Base-by-base conservation (phyloP, 2,888 invertebrate species). In the Drosophila paramelanica region DNA sequence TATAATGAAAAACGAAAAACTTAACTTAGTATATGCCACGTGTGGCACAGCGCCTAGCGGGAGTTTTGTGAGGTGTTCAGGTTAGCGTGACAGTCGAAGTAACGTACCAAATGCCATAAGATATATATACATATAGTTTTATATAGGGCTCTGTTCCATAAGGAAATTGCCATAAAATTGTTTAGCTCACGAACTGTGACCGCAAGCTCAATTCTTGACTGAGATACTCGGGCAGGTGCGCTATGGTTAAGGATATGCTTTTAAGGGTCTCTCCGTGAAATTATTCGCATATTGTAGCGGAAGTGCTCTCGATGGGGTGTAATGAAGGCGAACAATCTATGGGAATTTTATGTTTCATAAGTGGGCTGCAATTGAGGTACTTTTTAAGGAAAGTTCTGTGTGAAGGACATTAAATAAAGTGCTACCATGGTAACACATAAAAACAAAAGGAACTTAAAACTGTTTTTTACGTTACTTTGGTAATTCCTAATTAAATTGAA, bases 141-240 rank as follows among this genome's bases (percentile, higher is more conserved):
- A 53, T 64, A 52, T 33, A 49, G 49, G 23, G 33, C 47, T 45
- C 53, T 47, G 73, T 58, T 67, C 49, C 62, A 55, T 75, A 82
- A 85, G 86, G 51, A 86, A 88, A 86, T 86, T 88, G 83, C 79
- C 88, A 86, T 86, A 74, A 86, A 86, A 86, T 83, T 79, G 77
- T 71, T 79, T 53, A 46, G 71, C 74, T 75, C 86, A 86, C 73
- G 83, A 73, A 86, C 88, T 86, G 88, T 86, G 83, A 86, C 85
- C 85, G 56, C 85, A 86, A 87, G 69, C 73, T 53, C 65, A 59
- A 62, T 62, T 61, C 36, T 10, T 14, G 39, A 36, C 68, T 55
- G 67, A 73, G 68, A 74, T 66, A 77, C 79, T 65, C 33, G 67
- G 71, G 85, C 85, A 86, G 85, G 85, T 86, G 85, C 81, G 68